These are phyloP conservation scores for Eristalis pertinax DNA, from an alignment of 2,888 invertebrate species.

Conservation along the genomic window DNA sequence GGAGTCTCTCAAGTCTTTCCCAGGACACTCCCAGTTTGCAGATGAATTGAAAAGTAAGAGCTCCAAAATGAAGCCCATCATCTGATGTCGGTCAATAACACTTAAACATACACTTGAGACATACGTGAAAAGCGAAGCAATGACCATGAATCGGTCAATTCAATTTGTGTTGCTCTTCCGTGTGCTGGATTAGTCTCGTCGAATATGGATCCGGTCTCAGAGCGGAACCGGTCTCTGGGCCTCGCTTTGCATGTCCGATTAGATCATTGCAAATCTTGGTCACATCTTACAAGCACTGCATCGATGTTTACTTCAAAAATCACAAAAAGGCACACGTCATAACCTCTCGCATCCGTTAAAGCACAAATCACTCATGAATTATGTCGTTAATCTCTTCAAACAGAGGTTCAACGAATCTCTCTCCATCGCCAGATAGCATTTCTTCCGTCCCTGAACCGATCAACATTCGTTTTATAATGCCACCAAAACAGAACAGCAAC, in stretches of 20 bases:
- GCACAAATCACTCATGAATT: background rate
- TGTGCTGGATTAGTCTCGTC: background rate
- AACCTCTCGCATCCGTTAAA: no score
- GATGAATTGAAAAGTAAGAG: background rate
- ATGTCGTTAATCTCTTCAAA: background rate
- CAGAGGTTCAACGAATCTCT: background rate
- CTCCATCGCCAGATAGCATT: background rate
- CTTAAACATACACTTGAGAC: background rate
- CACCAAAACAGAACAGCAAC: background rate
- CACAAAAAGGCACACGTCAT: no score
- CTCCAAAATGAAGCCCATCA: background rate
- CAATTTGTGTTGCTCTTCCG: background rate
- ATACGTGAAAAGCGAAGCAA: background rate
- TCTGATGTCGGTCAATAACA: background rate
- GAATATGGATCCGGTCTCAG: background rate
- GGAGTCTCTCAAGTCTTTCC: no score
- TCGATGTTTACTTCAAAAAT: no score
- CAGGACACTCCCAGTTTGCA: background rate
- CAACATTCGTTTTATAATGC: background rate
- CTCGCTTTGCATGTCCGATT: no score
- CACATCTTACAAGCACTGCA: no score
- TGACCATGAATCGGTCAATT: background rate
- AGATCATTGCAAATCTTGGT: no score
- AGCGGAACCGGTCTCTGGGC: background rate
- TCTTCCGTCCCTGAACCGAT: background rate